phyloP scores from a whole-genome alignment of 2,888 invertebrate species.

The Lacanobia oleracea region DNA sequence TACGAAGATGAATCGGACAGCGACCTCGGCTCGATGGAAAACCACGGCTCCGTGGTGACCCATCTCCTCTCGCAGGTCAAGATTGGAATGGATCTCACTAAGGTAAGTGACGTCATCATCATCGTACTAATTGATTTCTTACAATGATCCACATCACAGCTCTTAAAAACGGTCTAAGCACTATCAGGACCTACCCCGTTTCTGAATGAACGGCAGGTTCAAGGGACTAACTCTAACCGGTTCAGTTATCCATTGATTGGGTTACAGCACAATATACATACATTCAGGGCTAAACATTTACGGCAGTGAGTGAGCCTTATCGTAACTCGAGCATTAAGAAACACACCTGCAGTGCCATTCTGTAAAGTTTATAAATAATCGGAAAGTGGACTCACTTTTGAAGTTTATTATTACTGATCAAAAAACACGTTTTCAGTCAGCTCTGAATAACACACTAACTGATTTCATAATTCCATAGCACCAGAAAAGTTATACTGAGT shows the following conservation, averaged over 20 bases:
- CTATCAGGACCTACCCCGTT: no score
- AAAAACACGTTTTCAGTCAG: no score
- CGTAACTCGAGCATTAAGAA: neutral
- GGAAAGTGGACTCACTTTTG: neutral
- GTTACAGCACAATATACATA: conserved; percentile 10
- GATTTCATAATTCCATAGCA: no score
- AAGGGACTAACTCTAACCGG: neutral
- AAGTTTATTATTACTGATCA: no score
- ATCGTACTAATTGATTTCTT: neutral
- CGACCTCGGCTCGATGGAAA: conserved; percentile 97
- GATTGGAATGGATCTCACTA: conserved; percentile 99
- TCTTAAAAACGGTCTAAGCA: no score
- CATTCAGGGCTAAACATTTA: conserved; percentile 21
- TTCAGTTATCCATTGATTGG: neutral
- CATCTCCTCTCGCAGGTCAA: conserved; percentile 99
- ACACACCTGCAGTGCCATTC: neutral
- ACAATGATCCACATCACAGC: no score
- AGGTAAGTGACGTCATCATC: conserved; percentile 84
- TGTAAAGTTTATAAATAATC: neutral
- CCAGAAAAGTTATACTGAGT: no score
- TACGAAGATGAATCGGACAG: conserved; percentile 97
- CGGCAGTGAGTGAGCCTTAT: neutral
- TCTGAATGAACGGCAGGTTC: no score
- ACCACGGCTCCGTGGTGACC: conserved; percentile 98
- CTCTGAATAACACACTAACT: no score